Evolutionary conservation across 2,113 vertebrate genomes (phyloP), one percentile per base, ranked within the genome.

Genomic region (Antigone vipio): DNA sequence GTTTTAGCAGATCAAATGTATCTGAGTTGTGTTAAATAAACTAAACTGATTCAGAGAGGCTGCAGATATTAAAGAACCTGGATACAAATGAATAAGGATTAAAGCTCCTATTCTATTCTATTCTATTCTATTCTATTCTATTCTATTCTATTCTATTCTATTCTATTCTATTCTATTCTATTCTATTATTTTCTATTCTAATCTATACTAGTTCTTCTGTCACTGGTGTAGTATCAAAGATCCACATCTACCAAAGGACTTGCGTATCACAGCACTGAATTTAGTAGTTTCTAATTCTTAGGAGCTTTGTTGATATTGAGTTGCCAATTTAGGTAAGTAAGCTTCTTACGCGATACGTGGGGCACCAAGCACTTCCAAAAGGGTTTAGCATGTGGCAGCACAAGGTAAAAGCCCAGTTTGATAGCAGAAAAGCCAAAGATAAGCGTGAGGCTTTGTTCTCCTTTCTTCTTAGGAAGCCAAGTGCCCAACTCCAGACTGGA

Each of bases 1-100:
- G 82, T 60, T 93, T 92, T 87, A 69, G 58, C n/a, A 91, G 88
- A 89, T 92, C 53, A 95, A 91, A 77, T 75, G 5, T 72, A 60
- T 64, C 12, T 79, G 16, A 76, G 45, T 49, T 20, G 34, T 79
- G 66, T 63, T 92, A 89, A 95, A 88, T 87, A 89, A 95, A 91
- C 21, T 82, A 75, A 92, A 92, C 42, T 89, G 42, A 79, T 79
- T 92, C 84, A 82, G 60, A 58, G 40, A 84, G 19, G 26, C 34
- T 75, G 58, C 15, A 81, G 83, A 56, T 87, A 75, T 52, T 63
- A 85, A 75, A 91, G 89, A 89, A 78, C 44, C 21, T 42, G 56
- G 52, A 60, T 93, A 89, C 19, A 7, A 45, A 49, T 62, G 83
- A 89, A 87, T 82, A 83, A 85, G 38, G 71, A 93, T 94, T 90